Conservation (phyloP, 2,113 vertebrate species). For the Chionodraco myersi region DNA sequence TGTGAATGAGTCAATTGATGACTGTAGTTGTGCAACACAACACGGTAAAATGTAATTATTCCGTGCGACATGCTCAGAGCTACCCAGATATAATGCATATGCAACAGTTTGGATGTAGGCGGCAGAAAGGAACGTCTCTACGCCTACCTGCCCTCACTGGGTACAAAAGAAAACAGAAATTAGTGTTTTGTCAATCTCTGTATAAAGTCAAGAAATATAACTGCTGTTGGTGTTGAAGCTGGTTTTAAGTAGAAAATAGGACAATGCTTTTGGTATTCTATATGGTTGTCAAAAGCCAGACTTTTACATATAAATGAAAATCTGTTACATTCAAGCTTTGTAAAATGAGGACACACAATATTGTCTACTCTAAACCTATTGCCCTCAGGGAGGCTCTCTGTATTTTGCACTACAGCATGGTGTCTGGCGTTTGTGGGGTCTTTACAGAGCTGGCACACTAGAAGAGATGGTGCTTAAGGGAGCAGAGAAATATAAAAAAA, state of each 20-base stretch:
- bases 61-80: not conserved
- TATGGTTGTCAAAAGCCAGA: not conserved
- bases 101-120: constrained; percentile 33
- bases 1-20: constrained; percentile 36
- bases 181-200: constrained; percentile 10
- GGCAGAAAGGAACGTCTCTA: constrained; percentile 5
- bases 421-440: too few relatives aligned
- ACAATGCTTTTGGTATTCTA: not conserved
- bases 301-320: too few relatives aligned
- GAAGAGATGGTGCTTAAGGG: too few relatives aligned
- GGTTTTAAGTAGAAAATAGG: not conserved
- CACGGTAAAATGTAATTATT: constrained; percentile 37
- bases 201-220: not conserved
- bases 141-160: constrained; percentile 4
- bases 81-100: constrained; percentile 22
- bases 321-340: too few relatives aligned
- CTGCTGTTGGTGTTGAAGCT: not conserved
- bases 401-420: too few relatives aligned
- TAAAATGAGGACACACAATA: too few relatives aligned
- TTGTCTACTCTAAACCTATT: too few relatives aligned
- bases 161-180: constrained; percentile 15
- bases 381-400: too few relatives aligned
- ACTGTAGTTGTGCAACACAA: constrained; percentile 20
- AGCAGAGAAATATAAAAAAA: too few relatives aligned
- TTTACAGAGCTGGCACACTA: too few relatives aligned